Evolutionary conservation across 2,888 invertebrate genomes (phyloP), one percentile per base, ranked within the genome.

Genomic region (Coenonympha glycerion): DNA sequence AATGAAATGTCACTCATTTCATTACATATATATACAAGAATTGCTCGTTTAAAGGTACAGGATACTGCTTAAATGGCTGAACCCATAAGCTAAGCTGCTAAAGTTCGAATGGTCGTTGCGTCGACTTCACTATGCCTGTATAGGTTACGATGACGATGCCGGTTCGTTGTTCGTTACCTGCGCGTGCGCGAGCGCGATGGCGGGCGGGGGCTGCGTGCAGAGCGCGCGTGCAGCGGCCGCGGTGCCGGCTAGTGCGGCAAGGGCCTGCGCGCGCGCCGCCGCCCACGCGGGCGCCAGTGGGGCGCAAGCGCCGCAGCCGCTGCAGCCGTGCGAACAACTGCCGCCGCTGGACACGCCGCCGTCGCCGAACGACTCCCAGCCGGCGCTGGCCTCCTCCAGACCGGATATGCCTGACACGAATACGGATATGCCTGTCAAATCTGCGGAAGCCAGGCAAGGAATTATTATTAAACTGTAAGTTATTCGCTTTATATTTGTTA

Each of bases 131-230:
- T n/a, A n/a, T n/a, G n/a, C n/a, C n/a, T n/a, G n/a, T n/a, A n/a
- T n/a, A n/a, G n/a, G n/a, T n/a, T n/a, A n/a, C n/a, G n/a, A n/a
- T n/a, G n/a, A n/a, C n/a, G n/a, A n/a, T n/a, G n/a, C n/a, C n/a
- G n/a, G n/a, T n/a, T n/a, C n/a, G n/a, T n/a, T n/a, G n/a, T n/a
- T n/a, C n/a, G n/a, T n/a, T 19, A 80, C 82, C 75, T 93, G 92
- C 0, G 95, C 95, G 49, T 73, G 71, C 0, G 73, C 70, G 2
- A 93, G 91, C 0, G 97, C 96, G 49, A 97, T 95, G 0, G 97
- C 97, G 0, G 97, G 96, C 30, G 97, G 96, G 21, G 97, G 98
- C 52, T 96, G 95, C 52, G 96, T 94, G 66, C 95, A 94, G 30
- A 95, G 87, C 52, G 93, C 92, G 58, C 90, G 89, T 62, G 94